These are phyloP conservation scores for Platanista minor DNA, from an alignment of 2,113 vertebrate species.

Conservation along the genomic window DNA sequence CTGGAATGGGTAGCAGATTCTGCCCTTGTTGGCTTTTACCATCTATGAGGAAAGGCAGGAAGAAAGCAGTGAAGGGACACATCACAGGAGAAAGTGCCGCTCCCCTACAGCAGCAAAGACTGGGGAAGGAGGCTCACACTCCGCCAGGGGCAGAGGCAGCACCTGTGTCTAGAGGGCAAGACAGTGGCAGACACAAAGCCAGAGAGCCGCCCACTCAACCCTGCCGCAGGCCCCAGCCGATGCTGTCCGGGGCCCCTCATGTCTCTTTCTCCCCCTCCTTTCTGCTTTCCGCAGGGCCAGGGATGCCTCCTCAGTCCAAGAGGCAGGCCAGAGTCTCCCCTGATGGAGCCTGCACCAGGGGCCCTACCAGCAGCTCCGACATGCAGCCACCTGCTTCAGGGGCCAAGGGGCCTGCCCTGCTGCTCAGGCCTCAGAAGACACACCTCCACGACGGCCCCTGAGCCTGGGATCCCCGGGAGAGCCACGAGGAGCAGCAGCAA, in stretches of 20 bases:
- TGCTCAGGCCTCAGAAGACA: accelerated
- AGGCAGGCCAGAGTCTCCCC: not conserved
- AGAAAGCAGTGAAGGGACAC: not conserved
- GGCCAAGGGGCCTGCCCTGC: not conserved
- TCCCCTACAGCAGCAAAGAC: not conserved
- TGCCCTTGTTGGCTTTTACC: not conserved
- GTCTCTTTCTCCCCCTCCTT: not conserved
- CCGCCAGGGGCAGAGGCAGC: not conserved
- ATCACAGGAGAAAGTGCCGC: not conserved
- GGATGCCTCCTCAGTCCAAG: conserved; percentile 2
- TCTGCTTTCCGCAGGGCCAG: not conserved
- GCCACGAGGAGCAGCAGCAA: not conserved
- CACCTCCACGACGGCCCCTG: not conserved
- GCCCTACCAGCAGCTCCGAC: not conserved
- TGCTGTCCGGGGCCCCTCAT: not conserved
- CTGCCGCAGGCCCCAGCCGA: accelerated
- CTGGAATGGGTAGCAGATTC: not conserved
- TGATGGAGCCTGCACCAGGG: not conserved
- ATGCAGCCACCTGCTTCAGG: not conserved
- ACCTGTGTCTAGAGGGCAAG: not conserved
- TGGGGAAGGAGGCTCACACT: not conserved
- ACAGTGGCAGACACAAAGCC: not conserved
- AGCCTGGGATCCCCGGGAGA: accelerated
- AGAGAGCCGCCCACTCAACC: not conserved
- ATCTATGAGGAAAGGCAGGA: not conserved